Base-by-base conservation (phyloP, 2,113 vertebrate genomes). In the Jaculus jaculus region DNA sequence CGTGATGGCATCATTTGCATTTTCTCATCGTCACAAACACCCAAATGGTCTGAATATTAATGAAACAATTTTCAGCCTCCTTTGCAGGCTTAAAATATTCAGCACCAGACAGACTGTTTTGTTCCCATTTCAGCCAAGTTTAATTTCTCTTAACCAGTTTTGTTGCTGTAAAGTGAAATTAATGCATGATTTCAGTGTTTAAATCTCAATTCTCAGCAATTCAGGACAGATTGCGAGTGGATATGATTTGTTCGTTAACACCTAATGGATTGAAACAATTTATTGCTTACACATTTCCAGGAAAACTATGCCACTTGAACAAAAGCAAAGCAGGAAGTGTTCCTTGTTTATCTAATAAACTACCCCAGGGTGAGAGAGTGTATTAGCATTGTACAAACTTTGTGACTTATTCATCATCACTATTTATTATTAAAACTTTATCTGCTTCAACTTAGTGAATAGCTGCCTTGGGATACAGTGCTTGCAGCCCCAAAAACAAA, bases 361-460 rank as follows among this genome's bases (percentile, higher is more conserved):
- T 95, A 97, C 98, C 98, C 97, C 79, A 89, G 98, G 98, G 98
- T 98, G 96, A 97, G 95, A 66, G 37, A 97, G 96, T 96, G 92
- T 97, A 98, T 98, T 98, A 98, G 97, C 97, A 97, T 97, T 95
- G 96, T 96, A 94, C 96, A 98, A 98, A 98, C 98, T 98, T 98
- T 98, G 97, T 98, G 97, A 98, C 98, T 98, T 98, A 98, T 98
- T 98, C 97, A 98, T 98, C 98, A 98, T 97, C 96, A 97, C 97
- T 98, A 98, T 98, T 98, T 98, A 98, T 98, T 98, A 98, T 98
- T 98, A 98, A 98, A 98, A 98, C 98, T 98, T 98, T 98, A 98
- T 98, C 98, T 98, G 97, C 98, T 98, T 98, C 98, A 98, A 97
- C 97, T 97, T 98, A 96, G 97, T 95, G 97, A 98, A 98, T 96